Conservation (phyloP, 2,797 vertebrate species). For the Harpagifer antarcticus region DNA sequence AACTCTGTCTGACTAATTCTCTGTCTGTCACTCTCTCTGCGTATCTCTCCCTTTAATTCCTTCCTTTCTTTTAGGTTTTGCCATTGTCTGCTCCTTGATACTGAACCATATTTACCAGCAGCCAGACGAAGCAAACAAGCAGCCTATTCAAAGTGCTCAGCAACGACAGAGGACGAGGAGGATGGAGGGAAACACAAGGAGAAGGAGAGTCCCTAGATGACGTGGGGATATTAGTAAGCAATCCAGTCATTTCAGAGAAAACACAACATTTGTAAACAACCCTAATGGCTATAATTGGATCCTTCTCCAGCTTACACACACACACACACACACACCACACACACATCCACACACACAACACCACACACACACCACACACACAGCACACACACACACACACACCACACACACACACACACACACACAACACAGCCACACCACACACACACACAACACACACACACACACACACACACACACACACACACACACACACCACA, state of each 20-base stretch:
- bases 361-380: too few relatives aligned
- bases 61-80: slow-evolving; percentile 37
- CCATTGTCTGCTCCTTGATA: slow-evolving; percentile 58
- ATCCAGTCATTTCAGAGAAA: slow-evolving; percentile 27
- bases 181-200: slow-evolving; percentile 16
- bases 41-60: slow-evolving; percentile 1
- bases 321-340: slow-evolving; percentile 3
- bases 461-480: too few relatives aligned
- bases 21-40: slow-evolving; percentile 39
- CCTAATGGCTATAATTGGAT: slow-evolving; percentile 51
- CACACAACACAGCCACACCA: too few relatives aligned
- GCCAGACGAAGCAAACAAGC: slow-evolving; percentile 58
- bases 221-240: slow-evolving; percentile 40
- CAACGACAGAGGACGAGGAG: slow-evolving; percentile 31
- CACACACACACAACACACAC: too few relatives aligned
- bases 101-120: slow-evolving; percentile 68
- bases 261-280: slow-evolving; percentile 30
- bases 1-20: slow-evolving; percentile 37
- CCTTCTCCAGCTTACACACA: slow-evolving; percentile 6
- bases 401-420: too few relatives aligned
- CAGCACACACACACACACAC: too few relatives aligned
- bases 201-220: slow-evolving; percentile 51
- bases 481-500: too few relatives aligned
- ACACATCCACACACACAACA: too few relatives aligned
- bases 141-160: slow-evolving; percentile 59